phyloP scores from a whole-genome alignment of 1,140 invertebrate species.

The Zophobas atratus region DNA sequence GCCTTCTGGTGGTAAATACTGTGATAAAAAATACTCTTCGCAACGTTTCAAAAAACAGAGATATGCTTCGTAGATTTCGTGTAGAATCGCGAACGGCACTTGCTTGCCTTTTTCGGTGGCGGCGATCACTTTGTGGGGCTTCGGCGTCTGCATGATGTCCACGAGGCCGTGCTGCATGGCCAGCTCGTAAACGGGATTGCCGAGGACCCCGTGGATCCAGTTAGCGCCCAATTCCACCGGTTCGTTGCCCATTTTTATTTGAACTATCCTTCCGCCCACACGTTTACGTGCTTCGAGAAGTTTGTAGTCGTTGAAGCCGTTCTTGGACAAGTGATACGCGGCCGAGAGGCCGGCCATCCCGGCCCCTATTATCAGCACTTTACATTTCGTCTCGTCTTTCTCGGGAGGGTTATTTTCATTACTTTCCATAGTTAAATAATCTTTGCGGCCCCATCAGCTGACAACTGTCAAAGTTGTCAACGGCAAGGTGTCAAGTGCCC shows the following conservation, averaged over 20 bases:
- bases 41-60: slow-evolving; percentile 89
- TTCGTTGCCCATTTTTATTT: slow-evolving; percentile 80
- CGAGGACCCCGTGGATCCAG: slow-evolving; percentile 92
- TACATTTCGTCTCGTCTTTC: slow-evolving; percentile 61
- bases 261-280: slow-evolving; percentile 86
- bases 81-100: slow-evolving; percentile 84
- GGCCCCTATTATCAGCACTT: slow-evolving; percentile 88
- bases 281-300: slow-evolving; percentile 86
- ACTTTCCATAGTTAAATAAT: slow-evolving; percentile 45
- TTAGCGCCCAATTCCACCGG: slow-evolving; percentile 91
- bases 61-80: slow-evolving; percentile 93
- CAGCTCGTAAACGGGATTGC: slow-evolving; percentile 87
- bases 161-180: slow-evolving; percentile 87
- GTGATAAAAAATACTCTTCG: slow-evolving; percentile 91
- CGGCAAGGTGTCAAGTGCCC: not conserved
- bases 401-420: slow-evolving; percentile 38
- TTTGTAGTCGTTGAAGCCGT: slow-evolving; percentile 84
- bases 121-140: slow-evolving; percentile 89
- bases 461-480: slow-evolving; percentile 31
- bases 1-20: slow-evolving; percentile 88
- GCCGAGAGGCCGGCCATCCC: slow-evolving; percentile 90
- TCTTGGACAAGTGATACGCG: slow-evolving; percentile 87
- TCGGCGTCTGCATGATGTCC: slow-evolving; percentile 85
- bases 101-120: slow-evolving; percentile 89
- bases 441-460: slow-evolving; percentile 44